Evolutionary conservation across 2,888 invertebrate species (phyloP).

Genomic region (Hirtodrosophila alboralis): DNA sequence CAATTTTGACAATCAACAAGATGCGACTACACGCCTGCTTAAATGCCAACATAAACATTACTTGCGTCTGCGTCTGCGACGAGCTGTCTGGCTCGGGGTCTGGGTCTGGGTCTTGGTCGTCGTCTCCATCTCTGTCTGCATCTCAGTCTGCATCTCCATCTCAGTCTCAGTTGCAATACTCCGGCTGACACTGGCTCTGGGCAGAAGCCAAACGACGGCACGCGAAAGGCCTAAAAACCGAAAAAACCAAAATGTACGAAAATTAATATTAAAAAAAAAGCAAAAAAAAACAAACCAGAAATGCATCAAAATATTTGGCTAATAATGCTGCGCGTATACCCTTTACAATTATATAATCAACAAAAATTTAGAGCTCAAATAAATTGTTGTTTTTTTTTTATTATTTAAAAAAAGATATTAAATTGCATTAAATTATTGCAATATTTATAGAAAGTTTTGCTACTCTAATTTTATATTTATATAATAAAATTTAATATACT

Average conservation of each 20-base stretch:
- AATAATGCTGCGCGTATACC: slow-evolving; percentile 15
- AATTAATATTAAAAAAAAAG: slow-evolving; percentile 75
- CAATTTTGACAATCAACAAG: slow-evolving; percentile 82
- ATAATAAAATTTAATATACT: too few relatives aligned
- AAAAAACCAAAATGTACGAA: slow-evolving; percentile 70
- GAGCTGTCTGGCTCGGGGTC: slow-evolving; percentile 70
- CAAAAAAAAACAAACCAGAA: too few relatives aligned
- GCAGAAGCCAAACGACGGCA: slow-evolving; percentile 71
- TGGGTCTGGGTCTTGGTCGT: slow-evolving; percentile 24
- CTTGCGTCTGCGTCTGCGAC: slow-evolving; percentile 61
- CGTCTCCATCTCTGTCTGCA: slow-evolving; percentile 11
- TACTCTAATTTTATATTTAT: too few relatives aligned
- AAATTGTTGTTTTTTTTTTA: too few relatives aligned
- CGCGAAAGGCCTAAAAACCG: slow-evolving; percentile 77
- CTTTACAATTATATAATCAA: slow-evolving; percentile 17
- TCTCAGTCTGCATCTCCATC: background rate
- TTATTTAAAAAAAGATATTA: too few relatives aligned
- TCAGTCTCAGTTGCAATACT: slow-evolving; percentile 18
- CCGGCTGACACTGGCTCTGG: slow-evolving; percentile 53
- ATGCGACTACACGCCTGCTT: slow-evolving; percentile 72
- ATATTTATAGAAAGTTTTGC: too few relatives aligned
- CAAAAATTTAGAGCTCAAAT: too few relatives aligned
- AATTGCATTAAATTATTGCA: too few relatives aligned
- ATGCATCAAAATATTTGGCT: slow-evolving; percentile 7
- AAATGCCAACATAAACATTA: slow-evolving; percentile 71